A percentile compares a stretch with the other conserved stretches of the same genome.
Evolutionary conservation across 2,888 invertebrate genomes (phyloP).

Genomic region (Chromoteleia sp.): DNA sequence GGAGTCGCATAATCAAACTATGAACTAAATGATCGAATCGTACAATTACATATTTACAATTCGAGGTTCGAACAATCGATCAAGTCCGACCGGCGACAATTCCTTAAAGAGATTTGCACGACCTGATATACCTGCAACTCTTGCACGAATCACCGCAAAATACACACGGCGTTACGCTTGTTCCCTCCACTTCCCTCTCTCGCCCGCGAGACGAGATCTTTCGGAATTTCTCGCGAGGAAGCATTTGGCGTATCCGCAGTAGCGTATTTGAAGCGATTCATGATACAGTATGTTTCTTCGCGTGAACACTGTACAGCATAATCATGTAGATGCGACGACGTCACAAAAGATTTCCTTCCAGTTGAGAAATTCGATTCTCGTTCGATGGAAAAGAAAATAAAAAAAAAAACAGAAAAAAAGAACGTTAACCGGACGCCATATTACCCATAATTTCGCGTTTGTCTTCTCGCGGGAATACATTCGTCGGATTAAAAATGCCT

Average conservation of each 20-base stretch:
- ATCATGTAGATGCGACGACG: constrained; percentile 43
- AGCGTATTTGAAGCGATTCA: constrained; percentile 47
- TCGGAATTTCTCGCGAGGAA: constrained; percentile 7
- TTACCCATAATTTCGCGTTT: constrained; percentile 5
- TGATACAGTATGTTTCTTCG: constrained; percentile 50
- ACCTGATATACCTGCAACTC: constrained; percentile 64
- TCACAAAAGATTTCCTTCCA: constrained; percentile 45
- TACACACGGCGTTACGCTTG: constrained; percentile 11
- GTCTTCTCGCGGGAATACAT: neutral
- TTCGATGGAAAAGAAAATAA: constrained; percentile 23
- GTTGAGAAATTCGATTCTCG: constrained; percentile 38
- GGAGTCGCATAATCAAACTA: constrained; percentile 63
- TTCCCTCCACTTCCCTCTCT: neutral
- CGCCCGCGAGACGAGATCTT: neutral
- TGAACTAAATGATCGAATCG: constrained; percentile 62
- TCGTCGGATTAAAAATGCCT: constrained; percentile 40
- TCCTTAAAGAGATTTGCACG: constrained; percentile 66
- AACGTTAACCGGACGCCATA: constrained; percentile 24
- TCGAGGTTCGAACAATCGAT: constrained; percentile 52
- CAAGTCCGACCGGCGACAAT: constrained; percentile 60
- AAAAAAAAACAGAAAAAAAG: constrained; percentile 20
- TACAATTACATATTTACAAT: constrained; percentile 70
- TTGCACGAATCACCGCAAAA: constrained; percentile 37
- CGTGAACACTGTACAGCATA: constrained; percentile 63
- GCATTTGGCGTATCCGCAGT: constrained; percentile 23